A percentile compares a stretch with the other conserved stretches of the same genome.
phyloP scores from a whole-genome alignment of 1,140 invertebrate genomes.

The Nomia melanderi region DNA sequence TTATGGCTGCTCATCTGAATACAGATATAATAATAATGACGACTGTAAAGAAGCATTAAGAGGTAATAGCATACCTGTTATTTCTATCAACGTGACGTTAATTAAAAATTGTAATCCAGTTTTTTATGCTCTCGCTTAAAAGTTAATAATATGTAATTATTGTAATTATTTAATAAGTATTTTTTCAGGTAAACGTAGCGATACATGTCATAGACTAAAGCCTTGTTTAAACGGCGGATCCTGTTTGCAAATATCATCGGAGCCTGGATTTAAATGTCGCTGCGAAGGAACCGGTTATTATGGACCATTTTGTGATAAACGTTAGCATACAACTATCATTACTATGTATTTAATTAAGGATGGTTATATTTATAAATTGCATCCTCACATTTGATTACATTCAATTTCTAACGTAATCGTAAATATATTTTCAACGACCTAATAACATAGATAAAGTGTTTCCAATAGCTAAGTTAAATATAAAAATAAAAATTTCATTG shows the following conservation, averaged over 20 bases:
- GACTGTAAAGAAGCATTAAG: constrained; percentile 79
- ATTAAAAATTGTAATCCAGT: constrained; percentile 7
- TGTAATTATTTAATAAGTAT: constrained; percentile 1
- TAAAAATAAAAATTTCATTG: constrained; percentile 35
- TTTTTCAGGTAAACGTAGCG: constrained; percentile 81
- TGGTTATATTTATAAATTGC: constrained; percentile 20
- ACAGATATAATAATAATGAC: constrained; percentile 77
- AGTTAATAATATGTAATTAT: neutral
- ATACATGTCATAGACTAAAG: constrained; percentile 82
- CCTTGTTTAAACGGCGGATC: constrained; percentile 85
- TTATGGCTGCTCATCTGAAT: constrained; percentile 79
- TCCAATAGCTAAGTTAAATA: constrained; percentile 18
- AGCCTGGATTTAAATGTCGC: constrained; percentile 86
- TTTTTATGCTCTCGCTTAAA: neutral
- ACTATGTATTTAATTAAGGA: neutral
- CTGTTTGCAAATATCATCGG: constrained; percentile 86
- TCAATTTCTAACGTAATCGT: neutral
- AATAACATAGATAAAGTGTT: constrained; percentile 1
- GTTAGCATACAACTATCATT: constrained; percentile 74
- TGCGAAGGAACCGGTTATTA: constrained; percentile 89
- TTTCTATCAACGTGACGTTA: constrained; percentile 1
- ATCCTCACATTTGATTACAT: neutral
- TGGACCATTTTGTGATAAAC: constrained; percentile 85
- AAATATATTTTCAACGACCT: neutral
- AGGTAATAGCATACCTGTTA: constrained; percentile 70